These are phyloP conservation scores for Tetraneura akinire DNA, from an alignment of 1,140 invertebrate genomes.

Conservation along the genomic window DNA sequence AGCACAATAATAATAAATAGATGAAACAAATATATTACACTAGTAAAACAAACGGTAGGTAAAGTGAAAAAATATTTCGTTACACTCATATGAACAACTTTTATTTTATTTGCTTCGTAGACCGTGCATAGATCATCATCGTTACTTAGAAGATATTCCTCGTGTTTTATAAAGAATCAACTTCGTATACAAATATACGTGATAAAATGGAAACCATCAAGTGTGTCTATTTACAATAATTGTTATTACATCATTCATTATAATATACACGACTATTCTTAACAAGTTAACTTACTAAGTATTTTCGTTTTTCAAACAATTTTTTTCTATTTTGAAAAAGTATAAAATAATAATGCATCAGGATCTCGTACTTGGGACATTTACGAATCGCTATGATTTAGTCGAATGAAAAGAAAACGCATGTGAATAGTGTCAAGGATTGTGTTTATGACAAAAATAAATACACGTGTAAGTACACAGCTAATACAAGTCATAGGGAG, in stretches of 20 bases:
- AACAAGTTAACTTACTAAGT: too few relatives aligned
- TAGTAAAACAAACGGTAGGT: neutral
- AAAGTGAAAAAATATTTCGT: neutral
- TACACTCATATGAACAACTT: neutral
- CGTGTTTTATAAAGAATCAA: neutral
- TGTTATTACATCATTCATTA: neutral
- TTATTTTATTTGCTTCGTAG: neutral
- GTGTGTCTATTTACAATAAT: neutral
- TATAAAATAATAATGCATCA: neutral
- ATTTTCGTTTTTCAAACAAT: too few relatives aligned
- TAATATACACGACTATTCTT: too few relatives aligned
- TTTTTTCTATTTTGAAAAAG: too few relatives aligned
- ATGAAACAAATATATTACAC: neutral
- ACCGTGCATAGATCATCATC: neutral
- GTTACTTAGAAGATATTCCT: neutral
- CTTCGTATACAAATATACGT: neutral
- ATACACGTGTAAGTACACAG: neutral
- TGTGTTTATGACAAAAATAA: neutral
- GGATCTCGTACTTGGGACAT: neutral
- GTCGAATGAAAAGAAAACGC: neutral
- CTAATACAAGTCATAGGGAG: neutral
- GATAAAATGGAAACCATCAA: neutral
- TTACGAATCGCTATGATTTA: neutral
- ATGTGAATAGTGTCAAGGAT: conserved; percentile 41
- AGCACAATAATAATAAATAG: neutral